phyloP scores from a whole-genome alignment of 1,140 invertebrate genomes.

The Kradibia gibbosae region DNA sequence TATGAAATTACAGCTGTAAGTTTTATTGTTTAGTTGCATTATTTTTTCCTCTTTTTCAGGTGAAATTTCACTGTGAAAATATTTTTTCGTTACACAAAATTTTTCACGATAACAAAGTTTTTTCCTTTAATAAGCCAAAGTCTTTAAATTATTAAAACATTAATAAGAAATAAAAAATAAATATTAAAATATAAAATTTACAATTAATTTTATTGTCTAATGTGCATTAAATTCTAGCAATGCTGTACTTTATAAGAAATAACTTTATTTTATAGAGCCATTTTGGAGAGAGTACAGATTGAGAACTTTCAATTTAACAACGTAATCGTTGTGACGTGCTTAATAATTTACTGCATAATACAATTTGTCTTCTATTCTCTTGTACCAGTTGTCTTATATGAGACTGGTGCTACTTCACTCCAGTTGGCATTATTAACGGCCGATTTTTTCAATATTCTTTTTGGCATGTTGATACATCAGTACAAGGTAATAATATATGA shows the following conservation, averaged over 20 bases:
- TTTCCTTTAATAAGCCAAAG: too few species aligned
- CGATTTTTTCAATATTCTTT: conserved; percentile 88
- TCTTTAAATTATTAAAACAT: too few species aligned
- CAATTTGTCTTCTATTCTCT: conserved; percentile 86
- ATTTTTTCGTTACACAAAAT: too few species aligned
- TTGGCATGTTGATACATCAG: conserved; percentile 85
- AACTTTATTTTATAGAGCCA: conserved; percentile 59
- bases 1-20: too few species aligned
- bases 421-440: conserved; percentile 88
- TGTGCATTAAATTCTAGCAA: background rate
- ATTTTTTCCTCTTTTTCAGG: background rate
- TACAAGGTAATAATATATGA: conserved; percentile 80
- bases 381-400: conserved; percentile 82
- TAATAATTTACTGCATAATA: conserved; percentile 76
- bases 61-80: background rate
- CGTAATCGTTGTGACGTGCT: conserved; percentile 73
- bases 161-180: too few species aligned
- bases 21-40: background rate
- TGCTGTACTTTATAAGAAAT: background rate
- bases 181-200: background rate
- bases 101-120: too few species aligned
- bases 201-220: background rate
- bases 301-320: conserved; percentile 74
- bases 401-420: conserved; percentile 85
- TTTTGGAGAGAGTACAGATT: conserved; percentile 71